Base-by-base conservation (phyloP, 2,113 vertebrate species). In the Neotoma lepida region DNA sequence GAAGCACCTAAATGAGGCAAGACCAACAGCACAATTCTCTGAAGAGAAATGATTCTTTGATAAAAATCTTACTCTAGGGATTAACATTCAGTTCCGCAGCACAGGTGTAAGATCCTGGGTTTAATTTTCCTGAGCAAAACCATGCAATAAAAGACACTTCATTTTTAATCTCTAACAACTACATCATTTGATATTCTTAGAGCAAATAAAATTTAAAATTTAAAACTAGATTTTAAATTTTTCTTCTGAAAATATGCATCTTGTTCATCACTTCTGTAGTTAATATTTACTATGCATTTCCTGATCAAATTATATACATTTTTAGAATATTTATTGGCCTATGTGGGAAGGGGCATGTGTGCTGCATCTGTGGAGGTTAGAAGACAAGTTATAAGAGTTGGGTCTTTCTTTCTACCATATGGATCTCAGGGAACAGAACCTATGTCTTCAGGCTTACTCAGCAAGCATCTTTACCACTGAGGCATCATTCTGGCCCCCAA, bases 201-300 rank as follows among this genome's bases (percentile, higher is more conserved):
- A 63, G 41, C 41, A 73, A 6, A 13, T 4, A 41, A 63, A 28
- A 81, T 88, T 85, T 85, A 85, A 46, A 95, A 95, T 22, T 63
- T 44, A 93, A 97, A 88, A 63, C 2, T 58, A 35, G 44, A 46
- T 86, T 95, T 87, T 66, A 95, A 95, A 70, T 73, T 39, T 89
- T 71, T 71, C 64, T 92, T 64, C 61, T 64, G 68, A 90, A 92
- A 90, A 88, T 22, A 44, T 73, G 46, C 39, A 66, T 49, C 58
- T 54, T 66, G 17, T 35, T 66, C n/a, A 63, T 95, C 41, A 54
- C 46, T 94, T 81, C 20, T 71, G 12, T 51, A 91, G 56, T 51
- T 56, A 14, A 20, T 92, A 74, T 85, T 94, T 86, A 89, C 22
- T 10, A 61, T 39, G 3, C 3, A 6, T 51, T 20, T n/a, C 61